Percentiles rank a stretch among this genome's conserved stretches.
Conservation (phyloP, 2,888 invertebrate species). For the Microctonus brassicae region DNA sequence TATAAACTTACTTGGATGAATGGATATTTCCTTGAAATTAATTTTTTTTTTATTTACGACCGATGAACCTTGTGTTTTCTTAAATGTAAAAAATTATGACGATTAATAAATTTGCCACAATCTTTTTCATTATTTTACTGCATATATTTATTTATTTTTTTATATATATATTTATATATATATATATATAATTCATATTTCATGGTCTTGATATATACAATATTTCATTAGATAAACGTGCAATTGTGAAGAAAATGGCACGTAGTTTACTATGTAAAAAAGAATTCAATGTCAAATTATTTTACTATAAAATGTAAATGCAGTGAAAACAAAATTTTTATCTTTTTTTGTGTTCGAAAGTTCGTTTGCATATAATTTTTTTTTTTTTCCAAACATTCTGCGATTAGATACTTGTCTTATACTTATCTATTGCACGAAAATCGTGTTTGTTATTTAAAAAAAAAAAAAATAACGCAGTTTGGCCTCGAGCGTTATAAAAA, state of each 20-base stretch:
- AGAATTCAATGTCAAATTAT: not conserved
- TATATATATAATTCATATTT: too few relatives aligned
- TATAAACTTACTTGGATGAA: not conserved
- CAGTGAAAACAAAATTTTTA: not conserved
- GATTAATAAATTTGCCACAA: conserved; percentile 56
- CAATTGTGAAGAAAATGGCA: conserved; percentile 15
- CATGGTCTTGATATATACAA: conserved; percentile 25
- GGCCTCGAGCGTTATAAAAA: not conserved
- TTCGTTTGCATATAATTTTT: not conserved
- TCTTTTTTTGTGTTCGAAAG: not conserved
- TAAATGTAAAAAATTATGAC: conserved; percentile 51
- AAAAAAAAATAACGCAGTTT: not conserved
- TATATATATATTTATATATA: conserved; percentile 12
- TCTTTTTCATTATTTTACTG: conserved; percentile 49
- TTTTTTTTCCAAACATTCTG: not conserved
- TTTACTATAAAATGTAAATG: conserved; percentile 4
- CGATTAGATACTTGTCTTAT: not conserved
- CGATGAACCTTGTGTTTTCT: conserved; percentile 36
- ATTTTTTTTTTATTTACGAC: not conserved
- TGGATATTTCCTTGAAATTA: not conserved
- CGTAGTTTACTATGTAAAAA: conserved; percentile 1
- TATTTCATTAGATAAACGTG: conserved; percentile 5
- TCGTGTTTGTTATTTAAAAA: not conserved
- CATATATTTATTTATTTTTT: conserved; percentile 13
- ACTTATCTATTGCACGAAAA: conserved; percentile 1